Conservation (phyloP, 2,797 vertebrate species). For the Phoxinus dragarum region DNA sequence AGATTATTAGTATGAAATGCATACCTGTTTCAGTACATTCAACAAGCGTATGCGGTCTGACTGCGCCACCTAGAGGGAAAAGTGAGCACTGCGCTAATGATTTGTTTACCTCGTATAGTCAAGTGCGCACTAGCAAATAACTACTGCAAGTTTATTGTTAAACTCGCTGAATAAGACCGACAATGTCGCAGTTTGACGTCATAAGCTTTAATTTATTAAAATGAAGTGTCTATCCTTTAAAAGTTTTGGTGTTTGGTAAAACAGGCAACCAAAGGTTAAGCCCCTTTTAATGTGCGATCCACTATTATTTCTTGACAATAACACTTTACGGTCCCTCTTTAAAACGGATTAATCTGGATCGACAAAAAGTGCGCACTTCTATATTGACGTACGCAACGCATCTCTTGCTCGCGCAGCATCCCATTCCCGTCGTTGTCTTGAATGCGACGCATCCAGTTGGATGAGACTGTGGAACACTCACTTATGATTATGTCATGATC, state of each 20-base stretch:
- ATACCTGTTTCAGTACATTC: background rate
- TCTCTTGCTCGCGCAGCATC: constrained; percentile 76
- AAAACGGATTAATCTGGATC: background rate
- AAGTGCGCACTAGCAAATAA: constrained; percentile 52
- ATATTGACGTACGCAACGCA: constrained; percentile 73
- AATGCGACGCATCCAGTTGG: constrained; percentile 65
- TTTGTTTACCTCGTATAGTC: constrained; percentile 58
- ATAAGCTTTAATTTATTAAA: background rate
- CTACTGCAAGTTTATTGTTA: background rate
- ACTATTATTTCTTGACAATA: background rate
- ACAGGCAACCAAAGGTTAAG: background rate
- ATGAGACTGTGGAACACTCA: background rate
- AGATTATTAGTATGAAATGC: background rate
- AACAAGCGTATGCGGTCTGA: background rate
- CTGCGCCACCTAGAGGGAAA: constrained; percentile 38
- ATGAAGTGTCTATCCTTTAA: background rate
- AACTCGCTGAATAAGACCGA: background rate
- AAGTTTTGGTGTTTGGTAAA: background rate
- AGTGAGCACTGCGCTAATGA: constrained; percentile 1
- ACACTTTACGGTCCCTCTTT: background rate
- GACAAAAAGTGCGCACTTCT: constrained; percentile 72
- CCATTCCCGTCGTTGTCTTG: constrained; percentile 69
- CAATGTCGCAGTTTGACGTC: background rate
- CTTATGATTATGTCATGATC: background rate
- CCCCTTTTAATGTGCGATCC: background rate